Evolutionary conservation across 2,797 vertebrate species (phyloP).

Genomic region (Esox lucius): DNA sequence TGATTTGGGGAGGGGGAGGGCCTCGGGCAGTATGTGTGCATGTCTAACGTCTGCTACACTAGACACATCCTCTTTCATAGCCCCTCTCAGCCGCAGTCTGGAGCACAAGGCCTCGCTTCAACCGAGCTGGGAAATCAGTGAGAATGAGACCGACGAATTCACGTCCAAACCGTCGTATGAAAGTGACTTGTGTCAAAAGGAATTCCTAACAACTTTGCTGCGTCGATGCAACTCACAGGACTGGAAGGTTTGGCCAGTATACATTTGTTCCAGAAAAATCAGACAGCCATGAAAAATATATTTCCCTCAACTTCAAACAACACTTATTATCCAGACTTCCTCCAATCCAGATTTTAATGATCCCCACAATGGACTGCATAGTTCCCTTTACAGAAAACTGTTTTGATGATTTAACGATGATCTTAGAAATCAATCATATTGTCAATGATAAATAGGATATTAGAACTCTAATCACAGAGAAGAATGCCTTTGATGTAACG

Average conservation of each 20-base stretch:
- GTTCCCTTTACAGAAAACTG: background rate
- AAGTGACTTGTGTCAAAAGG: conserved; percentile 11
- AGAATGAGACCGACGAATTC: conserved; percentile 1
- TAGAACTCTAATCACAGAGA: background rate
- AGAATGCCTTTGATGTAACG: conserved; percentile 4
- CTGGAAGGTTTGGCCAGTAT: background rate
- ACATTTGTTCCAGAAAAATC: background rate
- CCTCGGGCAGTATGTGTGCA: background rate
- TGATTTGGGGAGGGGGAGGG: conserved; percentile 6
- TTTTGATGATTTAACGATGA: conserved; percentile 1
- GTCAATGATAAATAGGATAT: conserved; percentile 14
- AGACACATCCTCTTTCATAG: background rate
- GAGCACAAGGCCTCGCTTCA: background rate
- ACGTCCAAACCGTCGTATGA: background rate
- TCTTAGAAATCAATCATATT: conserved; percentile 6
- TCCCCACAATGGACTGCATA: background rate
- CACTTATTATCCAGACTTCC: conserved; percentile 8
- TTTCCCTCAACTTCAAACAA: background rate
- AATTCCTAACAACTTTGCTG: conserved; percentile 13
- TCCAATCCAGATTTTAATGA: background rate
- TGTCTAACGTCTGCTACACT: conserved; percentile 2
- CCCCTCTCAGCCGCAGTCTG: background rate
- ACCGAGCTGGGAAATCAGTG: background rate
- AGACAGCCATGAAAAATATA: background rate
- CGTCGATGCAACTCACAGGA: background rate